phyloP scores from a whole-genome alignment of 2,888 invertebrate species.

The Synanthedon myopaeformis region DNA sequence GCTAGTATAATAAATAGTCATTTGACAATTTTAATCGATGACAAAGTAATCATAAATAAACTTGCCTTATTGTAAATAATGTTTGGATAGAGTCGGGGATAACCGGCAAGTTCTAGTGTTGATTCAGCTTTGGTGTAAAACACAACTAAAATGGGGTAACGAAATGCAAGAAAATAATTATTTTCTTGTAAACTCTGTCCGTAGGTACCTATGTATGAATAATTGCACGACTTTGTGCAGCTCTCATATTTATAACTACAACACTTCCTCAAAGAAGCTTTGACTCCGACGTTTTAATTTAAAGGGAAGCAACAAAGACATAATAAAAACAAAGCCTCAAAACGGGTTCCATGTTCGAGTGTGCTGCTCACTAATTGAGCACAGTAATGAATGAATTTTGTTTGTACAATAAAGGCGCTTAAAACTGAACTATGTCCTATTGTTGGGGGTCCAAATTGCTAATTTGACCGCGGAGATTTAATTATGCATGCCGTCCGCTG shows the following conservation, averaged over 20 bases:
- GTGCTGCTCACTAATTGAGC: slow-evolving; percentile 45
- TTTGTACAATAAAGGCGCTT: slow-evolving; percentile 59
- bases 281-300: slow-evolving; percentile 12
- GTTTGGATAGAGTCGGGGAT: no score
- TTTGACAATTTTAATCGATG: no score
- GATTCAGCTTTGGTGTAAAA: no score
- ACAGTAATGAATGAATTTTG: slow-evolving; percentile 55
- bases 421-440: slow-evolving; percentile 61
- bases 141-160: no score
- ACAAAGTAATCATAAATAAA: no score
- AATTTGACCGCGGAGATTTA: slow-evolving; percentile 69
- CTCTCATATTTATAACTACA: background rate
- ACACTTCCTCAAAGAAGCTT: background rate
- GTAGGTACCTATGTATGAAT: no score
- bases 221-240: background rate
- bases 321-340: slow-evolving; percentile 29
- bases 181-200: no score
- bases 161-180: no score
- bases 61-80: no score
- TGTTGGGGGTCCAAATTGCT: slow-evolving; percentile 61
- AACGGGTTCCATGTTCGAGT: slow-evolving; percentile 16
- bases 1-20: no score
- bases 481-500: slow-evolving; percentile 61
- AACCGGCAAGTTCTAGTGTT: no score
- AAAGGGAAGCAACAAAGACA: slow-evolving; percentile 25